A percentile compares a stretch with the other conserved stretches of the same genome.
These are phyloP conservation scores for Poecilus cupreus DNA, from an alignment of 2,888 invertebrate genomes.

Conservation along the genomic window DNA sequence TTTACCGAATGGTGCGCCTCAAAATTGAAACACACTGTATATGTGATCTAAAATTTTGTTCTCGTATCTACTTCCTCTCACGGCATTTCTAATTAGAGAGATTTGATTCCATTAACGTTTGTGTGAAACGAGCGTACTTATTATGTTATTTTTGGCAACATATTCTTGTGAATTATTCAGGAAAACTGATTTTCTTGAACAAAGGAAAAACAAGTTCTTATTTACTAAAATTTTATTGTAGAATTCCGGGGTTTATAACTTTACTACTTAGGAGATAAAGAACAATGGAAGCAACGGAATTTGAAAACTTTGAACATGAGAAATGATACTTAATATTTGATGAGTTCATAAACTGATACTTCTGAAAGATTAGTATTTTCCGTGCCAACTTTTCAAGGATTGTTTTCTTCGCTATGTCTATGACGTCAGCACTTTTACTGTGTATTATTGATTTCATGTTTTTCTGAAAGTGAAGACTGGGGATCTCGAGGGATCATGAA, in stretches of 20 bases:
- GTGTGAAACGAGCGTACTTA: no score
- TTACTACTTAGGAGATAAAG: constrained; percentile 59
- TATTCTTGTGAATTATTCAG: no score
- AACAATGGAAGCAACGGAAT: not conserved
- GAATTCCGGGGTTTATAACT: constrained; percentile 51
- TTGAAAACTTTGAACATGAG: not conserved
- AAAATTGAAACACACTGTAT: no score
- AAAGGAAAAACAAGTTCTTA: not conserved
- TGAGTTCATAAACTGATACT: constrained; percentile 14
- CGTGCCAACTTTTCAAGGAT: constrained; percentile 17
- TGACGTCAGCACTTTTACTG: not conserved
- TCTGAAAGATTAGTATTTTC: constrained; percentile 1
- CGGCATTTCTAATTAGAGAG: no score
- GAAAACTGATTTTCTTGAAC: not conserved
- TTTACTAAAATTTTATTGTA: not conserved
- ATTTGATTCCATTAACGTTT: no score
- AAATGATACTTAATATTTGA: not conserved
- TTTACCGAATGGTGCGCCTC: no score
- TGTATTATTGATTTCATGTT: constrained; percentile 16
- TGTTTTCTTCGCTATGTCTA: not conserved
- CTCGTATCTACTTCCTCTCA: no score
- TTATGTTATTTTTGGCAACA: no score
- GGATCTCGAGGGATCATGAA: not conserved
- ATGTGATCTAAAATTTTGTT: no score
- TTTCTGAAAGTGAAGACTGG: not conserved